Conservation (phyloP, 2,113 vertebrate species). For the Empidonax traillii region DNA sequence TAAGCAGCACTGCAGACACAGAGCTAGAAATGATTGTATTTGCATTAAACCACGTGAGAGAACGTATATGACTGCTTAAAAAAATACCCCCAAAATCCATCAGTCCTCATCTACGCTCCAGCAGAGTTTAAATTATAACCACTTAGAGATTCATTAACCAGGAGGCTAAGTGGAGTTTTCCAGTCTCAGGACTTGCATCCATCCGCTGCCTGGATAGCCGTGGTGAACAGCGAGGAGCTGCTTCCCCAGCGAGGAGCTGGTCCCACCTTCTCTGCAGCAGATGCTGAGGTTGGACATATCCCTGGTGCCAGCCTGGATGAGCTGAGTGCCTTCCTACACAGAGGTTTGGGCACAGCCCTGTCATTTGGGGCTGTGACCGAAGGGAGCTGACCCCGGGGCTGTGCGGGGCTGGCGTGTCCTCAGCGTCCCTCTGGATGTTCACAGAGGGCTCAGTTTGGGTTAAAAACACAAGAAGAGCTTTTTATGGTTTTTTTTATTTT, state of each 20-base stretch:
- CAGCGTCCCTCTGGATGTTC: accelerated
- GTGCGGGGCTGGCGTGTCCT: neutral
- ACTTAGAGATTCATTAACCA: neutral
- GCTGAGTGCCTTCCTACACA: neutral
- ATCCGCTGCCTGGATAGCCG: accelerated
- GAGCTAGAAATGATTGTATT: neutral
- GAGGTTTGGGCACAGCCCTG: neutral
- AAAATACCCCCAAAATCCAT: neutral
- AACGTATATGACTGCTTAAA: neutral
- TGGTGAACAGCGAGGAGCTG: accelerated
- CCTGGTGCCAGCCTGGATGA: neutral
- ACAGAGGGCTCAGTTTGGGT: neutral
- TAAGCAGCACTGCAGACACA: neutral
- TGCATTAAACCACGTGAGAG: neutral
- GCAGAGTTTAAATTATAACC: neutral
- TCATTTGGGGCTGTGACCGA: neutral
- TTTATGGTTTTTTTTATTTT: neutral
- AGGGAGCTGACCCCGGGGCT: neutral
- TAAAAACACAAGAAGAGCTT: neutral
- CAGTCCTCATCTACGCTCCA: neutral
- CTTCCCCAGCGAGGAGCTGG: neutral
- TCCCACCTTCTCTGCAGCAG: neutral
- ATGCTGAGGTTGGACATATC: neutral
- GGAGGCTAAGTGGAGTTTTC: neutral
- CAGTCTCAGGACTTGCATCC: neutral